These are phyloP conservation scores for Drosophila emarginata DNA, from an alignment of 2,888 invertebrate genomes.

Conservation along the genomic window DNA sequence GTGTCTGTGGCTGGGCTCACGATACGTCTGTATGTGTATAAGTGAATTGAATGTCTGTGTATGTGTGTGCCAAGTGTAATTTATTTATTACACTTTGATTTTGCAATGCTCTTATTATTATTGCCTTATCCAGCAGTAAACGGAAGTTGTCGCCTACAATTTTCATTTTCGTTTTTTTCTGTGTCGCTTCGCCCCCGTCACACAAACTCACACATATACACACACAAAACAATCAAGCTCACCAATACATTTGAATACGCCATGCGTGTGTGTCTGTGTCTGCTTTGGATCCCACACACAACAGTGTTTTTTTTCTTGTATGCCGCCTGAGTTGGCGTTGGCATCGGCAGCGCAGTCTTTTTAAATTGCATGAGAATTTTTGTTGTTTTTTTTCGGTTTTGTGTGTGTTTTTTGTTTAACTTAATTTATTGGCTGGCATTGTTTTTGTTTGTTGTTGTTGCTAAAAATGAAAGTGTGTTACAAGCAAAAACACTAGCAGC, in stretches of 20 bases:
- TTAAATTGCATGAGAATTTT: slow-evolving; percentile 69
- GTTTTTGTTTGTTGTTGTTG: slow-evolving; percentile 56
- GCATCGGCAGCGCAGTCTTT: slow-evolving; percentile 56
- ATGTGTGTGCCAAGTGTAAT: slow-evolving; percentile 36
- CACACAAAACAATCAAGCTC: slow-evolving; percentile 44
- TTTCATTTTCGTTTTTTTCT: slow-evolving; percentile 65
- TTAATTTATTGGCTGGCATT: slow-evolving; percentile 70
- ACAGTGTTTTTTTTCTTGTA: slow-evolving; percentile 8
- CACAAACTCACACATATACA: slow-evolving; percentile 19
- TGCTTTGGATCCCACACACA: slow-evolving; percentile 47
- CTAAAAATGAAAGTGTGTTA: slow-evolving; percentile 70
- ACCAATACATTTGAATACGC: slow-evolving; percentile 29
- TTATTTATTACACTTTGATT: slow-evolving; percentile 68
- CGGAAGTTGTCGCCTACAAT: slow-evolving; percentile 76
- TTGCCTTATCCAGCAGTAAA: slow-evolving; percentile 62
- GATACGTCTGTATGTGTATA: slow-evolving; percentile 13
- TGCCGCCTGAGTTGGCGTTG: slow-evolving; percentile 19
- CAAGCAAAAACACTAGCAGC: slow-evolving; percentile 18
- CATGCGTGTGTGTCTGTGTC: slow-evolving; percentile 7
- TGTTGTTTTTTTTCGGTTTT: slow-evolving; percentile 15
- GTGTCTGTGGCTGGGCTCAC: slow-evolving; percentile 39
- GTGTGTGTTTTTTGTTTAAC: slow-evolving; percentile 44
- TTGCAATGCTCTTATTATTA: slow-evolving; percentile 59
- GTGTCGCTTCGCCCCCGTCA: slow-evolving; percentile 49
- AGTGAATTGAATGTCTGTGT: slow-evolving; percentile 25